Evolutionary conservation across 2,113 vertebrate species (phyloP).

Genomic region (Caloenas nicobarica): DNA sequence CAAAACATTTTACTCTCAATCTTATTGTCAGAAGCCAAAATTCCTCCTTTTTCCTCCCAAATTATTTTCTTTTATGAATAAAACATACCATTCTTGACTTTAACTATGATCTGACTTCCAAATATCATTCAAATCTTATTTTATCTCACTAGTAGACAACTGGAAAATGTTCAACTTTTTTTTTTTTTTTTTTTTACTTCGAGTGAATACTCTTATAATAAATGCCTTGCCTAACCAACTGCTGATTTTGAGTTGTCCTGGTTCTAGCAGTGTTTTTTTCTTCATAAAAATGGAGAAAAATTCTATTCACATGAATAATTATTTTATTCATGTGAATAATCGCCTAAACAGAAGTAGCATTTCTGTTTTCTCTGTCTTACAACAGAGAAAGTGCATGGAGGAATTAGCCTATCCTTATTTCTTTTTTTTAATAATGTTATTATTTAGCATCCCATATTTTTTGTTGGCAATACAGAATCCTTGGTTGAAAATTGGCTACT

Average conservation of each 20-base stretch:
- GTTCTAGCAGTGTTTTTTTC: background rate
- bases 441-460: background rate
- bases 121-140: background rate
- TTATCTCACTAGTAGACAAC: background rate
- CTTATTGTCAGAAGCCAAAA: background rate
- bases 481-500: background rate
- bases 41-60: background rate
- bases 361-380: background rate
- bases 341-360: background rate
- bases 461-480: background rate
- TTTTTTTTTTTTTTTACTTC: background rate
- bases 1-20: background rate
- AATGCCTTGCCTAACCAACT: background rate
- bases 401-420: background rate
- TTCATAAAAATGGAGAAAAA: background rate
- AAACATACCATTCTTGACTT: background rate
- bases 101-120: background rate
- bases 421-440: background rate
- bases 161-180: background rate
- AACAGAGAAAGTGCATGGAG: background rate
- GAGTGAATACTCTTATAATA: background rate
- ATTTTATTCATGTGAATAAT: background rate
- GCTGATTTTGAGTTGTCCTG: background rate
- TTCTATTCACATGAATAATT: background rate
- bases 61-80: background rate